Conservation (phyloP, 2,888 invertebrate genomes). For the Nemurella pictetii region DNA sequence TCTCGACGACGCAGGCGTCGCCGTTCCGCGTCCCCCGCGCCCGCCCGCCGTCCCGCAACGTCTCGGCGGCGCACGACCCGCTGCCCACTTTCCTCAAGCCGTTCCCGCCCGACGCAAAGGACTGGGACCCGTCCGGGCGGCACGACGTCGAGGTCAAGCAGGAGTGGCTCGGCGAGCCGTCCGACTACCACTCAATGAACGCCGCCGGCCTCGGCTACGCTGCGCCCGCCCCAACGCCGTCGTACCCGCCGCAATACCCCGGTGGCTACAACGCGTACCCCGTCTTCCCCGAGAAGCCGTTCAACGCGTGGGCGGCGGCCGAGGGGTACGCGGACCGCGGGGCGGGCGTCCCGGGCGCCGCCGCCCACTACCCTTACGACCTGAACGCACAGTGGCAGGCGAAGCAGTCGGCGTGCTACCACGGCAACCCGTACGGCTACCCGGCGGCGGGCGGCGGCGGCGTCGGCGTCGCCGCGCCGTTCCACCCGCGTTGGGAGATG, state of each 20-base stretch:
- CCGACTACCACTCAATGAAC: constrained; percentile 48
- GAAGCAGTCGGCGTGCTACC: constrained; percentile 41
- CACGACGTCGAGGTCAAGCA: constrained; percentile 50
- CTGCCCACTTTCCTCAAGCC: constrained; percentile 59
- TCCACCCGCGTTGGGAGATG: constrained; percentile 49
- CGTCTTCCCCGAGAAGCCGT: constrained; percentile 37
- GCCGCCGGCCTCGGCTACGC: constrained; percentile 39
- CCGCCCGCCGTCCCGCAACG: constrained; percentile 61
- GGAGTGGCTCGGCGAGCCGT: constrained; percentile 41
- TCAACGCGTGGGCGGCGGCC: neutral
- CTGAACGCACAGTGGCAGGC: constrained; percentile 32
- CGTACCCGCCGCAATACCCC: constrained; percentile 52
- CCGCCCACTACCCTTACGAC: constrained; percentile 17
- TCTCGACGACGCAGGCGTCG: constrained; percentile 49
- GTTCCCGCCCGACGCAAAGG: constrained; percentile 58
- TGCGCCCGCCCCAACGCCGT: constrained; percentile 46
- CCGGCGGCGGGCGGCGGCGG: constrained; percentile 36
- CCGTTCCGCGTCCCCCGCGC: constrained; percentile 68
- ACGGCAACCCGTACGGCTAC: constrained; percentile 40
- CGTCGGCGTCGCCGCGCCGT: constrained; percentile 33
- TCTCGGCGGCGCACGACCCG: constrained; percentile 25
- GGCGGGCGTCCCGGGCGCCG: neutral
- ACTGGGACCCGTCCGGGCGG: constrained; percentile 45
- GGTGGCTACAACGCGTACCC: constrained; percentile 37
- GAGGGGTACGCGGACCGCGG: constrained; percentile 23